Evolutionary conservation across 2,888 invertebrate genomes (phyloP).

Genomic region (Phyllotreta striolata): DNA sequence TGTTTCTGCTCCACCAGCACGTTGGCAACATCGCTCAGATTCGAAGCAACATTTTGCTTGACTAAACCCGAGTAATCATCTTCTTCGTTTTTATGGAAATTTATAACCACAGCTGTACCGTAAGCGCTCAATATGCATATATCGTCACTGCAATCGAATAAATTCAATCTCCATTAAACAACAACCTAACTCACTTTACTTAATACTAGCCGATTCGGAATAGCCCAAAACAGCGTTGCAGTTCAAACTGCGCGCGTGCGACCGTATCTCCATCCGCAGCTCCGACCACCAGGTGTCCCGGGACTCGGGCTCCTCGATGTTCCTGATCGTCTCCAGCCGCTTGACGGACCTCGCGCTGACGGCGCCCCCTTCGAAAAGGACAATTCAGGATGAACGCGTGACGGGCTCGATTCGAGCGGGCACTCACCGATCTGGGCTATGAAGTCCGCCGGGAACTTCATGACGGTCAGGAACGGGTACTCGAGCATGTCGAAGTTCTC

Average conservation of each 20-base stretch:
- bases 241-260: constrained; percentile 89
- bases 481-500: constrained; percentile 90
- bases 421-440: constrained; percentile 81
- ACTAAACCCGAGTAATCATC: constrained; percentile 48
- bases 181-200: constrained; percentile 65
- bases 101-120: constrained; percentile 91
- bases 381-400: neutral
- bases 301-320: constrained; percentile 88
- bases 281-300: constrained; percentile 98
- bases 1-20: constrained; percentile 59
- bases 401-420: too few relatives aligned
- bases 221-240: constrained; percentile 96
- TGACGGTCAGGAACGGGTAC: constrained; percentile 94
- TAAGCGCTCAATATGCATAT: constrained; percentile 93
- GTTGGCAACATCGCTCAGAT: constrained; percentile 58
- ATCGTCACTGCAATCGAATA: constrained; percentile 77
- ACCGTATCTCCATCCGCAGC: constrained; percentile 91
- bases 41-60: constrained; percentile 37
- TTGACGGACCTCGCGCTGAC: constrained; percentile 87
- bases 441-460: constrained; percentile 88
- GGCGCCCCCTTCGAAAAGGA: constrained; percentile 70
- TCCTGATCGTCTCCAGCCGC: constrained; percentile 80
- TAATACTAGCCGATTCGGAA: constrained; percentile 90
- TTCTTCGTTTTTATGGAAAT: constrained; percentile 63
- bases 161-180: constrained; percentile 7